Conservation (phyloP, 2,113 vertebrate genomes). For the Chionodraco myersi region DNA sequence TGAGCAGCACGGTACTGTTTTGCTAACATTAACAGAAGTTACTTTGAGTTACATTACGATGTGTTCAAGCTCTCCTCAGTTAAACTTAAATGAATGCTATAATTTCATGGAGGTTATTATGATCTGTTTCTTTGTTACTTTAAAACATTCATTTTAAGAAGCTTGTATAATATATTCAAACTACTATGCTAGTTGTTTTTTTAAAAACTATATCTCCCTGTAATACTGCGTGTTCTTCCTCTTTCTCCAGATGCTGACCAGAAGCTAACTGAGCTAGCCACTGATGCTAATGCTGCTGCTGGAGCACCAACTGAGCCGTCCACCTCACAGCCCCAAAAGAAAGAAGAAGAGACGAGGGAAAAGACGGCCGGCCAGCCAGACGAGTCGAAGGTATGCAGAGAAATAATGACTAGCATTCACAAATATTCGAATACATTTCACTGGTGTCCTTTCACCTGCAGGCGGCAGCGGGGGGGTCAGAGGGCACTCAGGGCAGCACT, state of each 20-base stretch:
- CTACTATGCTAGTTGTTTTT: too few species aligned
- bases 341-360: constrained; percentile 18
- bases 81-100: too few species aligned
- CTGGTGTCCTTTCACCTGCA: neutral
- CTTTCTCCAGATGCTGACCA: constrained; percentile 39
- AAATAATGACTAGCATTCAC: neutral
- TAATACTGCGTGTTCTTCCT: neutral
- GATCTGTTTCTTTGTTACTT: too few species aligned
- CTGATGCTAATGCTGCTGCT: neutral
- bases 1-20: too few species aligned
- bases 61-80: too few species aligned
- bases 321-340: constrained; percentile 62
- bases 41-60: too few species aligned
- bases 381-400: constrained; percentile 29
- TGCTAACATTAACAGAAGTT: too few species aligned
- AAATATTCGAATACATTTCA: neutral
- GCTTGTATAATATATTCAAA: too few species aligned
- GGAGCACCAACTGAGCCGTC: constrained; percentile 58
- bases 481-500: neutral
- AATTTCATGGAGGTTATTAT: too few species aligned
- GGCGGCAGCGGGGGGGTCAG: constrained; percentile 3
- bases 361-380: constrained; percentile 2
- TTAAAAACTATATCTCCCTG: too few species aligned
- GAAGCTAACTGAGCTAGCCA: constrained; percentile 21
- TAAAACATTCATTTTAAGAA: too few species aligned